These are phyloP conservation scores for Odontamblyopus rebecca DNA, from an alignment of 2,797 vertebrate genomes.

Conservation along the genomic window DNA sequence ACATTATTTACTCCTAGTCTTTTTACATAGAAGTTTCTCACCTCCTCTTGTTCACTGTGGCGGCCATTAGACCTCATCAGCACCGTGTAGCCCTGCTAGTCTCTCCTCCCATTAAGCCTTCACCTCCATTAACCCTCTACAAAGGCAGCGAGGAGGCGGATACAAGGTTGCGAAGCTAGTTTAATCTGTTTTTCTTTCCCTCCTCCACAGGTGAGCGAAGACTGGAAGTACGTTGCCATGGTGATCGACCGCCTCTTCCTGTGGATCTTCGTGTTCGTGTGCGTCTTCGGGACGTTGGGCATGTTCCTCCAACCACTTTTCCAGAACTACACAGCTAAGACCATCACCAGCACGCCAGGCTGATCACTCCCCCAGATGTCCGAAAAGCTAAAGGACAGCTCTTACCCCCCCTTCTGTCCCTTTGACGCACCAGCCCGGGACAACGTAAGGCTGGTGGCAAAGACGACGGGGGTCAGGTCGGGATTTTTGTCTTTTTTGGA, in stretches of 20 bases:
- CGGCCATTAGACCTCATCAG: constrained; percentile 70
- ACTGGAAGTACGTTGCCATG: constrained; percentile 99
- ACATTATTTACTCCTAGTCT: background rate
- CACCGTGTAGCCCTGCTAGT: constrained; percentile 65
- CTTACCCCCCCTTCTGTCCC: constrained; percentile 21
- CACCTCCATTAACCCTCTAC: constrained; percentile 65
- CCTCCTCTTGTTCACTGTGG: constrained; percentile 44
- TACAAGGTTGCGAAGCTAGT: constrained; percentile 14
- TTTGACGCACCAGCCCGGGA: constrained; percentile 50
- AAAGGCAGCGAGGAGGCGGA: constrained; percentile 10
- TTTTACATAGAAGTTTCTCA: background rate
- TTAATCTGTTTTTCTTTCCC: constrained; percentile 35
- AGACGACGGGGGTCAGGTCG: constrained; percentile 33
- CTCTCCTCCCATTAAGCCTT: constrained; percentile 76
- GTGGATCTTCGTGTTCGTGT: constrained; percentile 97
- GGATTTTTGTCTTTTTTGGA: constrained; percentile 53
- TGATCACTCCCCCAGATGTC: constrained; percentile 54
- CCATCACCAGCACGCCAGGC: constrained; percentile 75
- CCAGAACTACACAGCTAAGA: constrained; percentile 90
- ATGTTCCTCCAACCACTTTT: constrained; percentile 98
- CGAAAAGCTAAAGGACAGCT: constrained; percentile 45
- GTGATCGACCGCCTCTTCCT: constrained; percentile 97
- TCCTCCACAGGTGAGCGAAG: constrained; percentile 88
- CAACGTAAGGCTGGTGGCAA: constrained; percentile 40
- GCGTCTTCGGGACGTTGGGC: constrained; percentile 91